Base-by-base conservation (phyloP, 2,888 invertebrate genomes). In the Drosophila engyochracea region DNA sequence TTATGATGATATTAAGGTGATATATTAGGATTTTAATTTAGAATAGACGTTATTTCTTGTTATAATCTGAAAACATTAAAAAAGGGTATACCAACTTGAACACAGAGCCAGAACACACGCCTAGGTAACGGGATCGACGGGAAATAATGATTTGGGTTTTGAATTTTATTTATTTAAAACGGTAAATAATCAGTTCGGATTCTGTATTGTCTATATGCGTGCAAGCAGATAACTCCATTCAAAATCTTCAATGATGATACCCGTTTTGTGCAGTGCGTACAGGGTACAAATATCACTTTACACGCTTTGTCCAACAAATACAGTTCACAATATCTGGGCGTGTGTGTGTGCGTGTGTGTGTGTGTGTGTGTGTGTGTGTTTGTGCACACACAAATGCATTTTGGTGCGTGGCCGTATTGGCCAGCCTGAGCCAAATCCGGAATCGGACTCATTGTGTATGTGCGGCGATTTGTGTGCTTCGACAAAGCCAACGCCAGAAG, bases 401-500 rank as follows among this genome's bases (percentile, higher is more conserved):
- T 80, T 44, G 55, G 55, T 66, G 72, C 76, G 80, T 78, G 71
- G 64, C 54, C 53, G 51, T 49, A 58, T 71, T 66, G 75, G 66
- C 35, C 49, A 54, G 49, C 49, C 60, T 39, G 65, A 69, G 61
- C 52, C 33, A 60, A 76, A 67, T 66, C 54, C 77, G 68, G 81
- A 76, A 66, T 80, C 58, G 68, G 65, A 77, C 63, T 73, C 63
- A 64, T 74, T 77, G 67, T 58, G 74, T 89, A 89, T 85, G 89
- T 85, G 87, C 83, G 68, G 65, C 81, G 71, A 83, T 83, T 83
- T 71, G 67, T 76, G 77, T 59, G 79, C 60, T 47, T 5, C 47
- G 30, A 31, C 53, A 37, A 62, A 57, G 55, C 57, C 57, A 39
- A 57, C 31, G 49, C 55, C 44, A 60, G 19, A 19, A 54, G 54